Evolutionary conservation across 30 jellyfish, hydroid and myxozoan species (phyloP).

Genomic region (Haliclystus octoradiatus): DNA sequence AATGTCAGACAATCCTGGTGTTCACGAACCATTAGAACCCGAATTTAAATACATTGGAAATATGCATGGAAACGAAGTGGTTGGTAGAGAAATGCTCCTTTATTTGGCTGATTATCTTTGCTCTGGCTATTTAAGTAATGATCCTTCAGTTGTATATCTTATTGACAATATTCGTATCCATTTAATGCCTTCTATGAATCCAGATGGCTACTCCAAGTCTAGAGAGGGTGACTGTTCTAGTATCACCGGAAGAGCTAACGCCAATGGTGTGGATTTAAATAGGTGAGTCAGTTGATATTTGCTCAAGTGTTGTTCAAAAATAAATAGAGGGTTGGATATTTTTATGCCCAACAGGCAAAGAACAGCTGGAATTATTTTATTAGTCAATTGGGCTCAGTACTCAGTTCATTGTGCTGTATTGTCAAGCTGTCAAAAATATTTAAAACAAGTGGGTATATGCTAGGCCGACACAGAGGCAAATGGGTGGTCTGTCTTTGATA

Average conservation of each 20-base stretch:
- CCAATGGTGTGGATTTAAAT: conserved; percentile 64
- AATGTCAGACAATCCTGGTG: conserved; percentile 84
- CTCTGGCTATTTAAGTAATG: conserved; percentile 33
- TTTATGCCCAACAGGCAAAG: too few species aligned
- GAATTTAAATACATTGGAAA: conserved; percentile 90
- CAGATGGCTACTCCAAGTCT: conserved; percentile 86
- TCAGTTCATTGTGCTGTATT: too few species aligned
- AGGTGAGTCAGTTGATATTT: conserved; percentile 33
- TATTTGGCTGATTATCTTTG: conserved; percentile 66
- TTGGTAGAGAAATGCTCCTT: conserved; percentile 88
- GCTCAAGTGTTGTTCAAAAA: too few species aligned
- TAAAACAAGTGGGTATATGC: too few species aligned
- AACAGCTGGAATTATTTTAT: too few species aligned
- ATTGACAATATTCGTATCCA: conserved; percentile 69
- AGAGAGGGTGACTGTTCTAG: conserved; percentile 53
- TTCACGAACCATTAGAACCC: conserved; percentile 65
- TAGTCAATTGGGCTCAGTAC: too few species aligned
- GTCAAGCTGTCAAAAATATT: too few species aligned
- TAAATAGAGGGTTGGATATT: too few species aligned
- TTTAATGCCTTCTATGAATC: conserved; percentile 92
- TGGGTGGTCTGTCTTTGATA: too few species aligned
- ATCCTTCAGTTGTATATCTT: conserved; percentile 17
- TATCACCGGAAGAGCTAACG: conserved; percentile 74
- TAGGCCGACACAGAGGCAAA: too few species aligned
- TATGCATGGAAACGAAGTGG: conserved; percentile 99